Evolutionary conservation across 2,797 vertebrate species (phyloP), one percentile per base, ranked within the genome.

Genomic region (Karalla daura): DNA sequence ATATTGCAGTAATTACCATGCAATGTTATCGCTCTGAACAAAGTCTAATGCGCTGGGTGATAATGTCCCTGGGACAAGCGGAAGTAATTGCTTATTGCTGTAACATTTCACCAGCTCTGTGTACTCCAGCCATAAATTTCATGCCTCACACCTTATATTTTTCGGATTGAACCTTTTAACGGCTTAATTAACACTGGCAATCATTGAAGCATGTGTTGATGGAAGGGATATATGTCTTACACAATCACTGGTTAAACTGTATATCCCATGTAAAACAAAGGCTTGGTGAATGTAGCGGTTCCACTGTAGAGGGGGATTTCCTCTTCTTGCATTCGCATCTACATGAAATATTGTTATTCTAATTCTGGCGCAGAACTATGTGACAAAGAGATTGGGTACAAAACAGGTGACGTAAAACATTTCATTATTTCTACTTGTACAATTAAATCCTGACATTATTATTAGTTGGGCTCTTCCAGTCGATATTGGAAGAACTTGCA

Each of bases 1-100:
- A 43, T 56, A 53, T 55, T 28, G 35, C 41, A 45, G 51, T 67
- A 52, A 68, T 71, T 44, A 66, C 13, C 12, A 13, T 23, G 18
- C 7, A 25, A 4, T 50, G 44, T 49, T 55, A 45, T 20, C 17
- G n/a, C 52, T 30, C 18, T 63, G 37, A 12, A 46, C 27, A 24
- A 25, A 46, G 55, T 39, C 35, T 55, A 61, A 81, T 61, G 58
- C 63, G 33, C 61, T 15, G 30, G 27, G 7, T 37, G 52, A 49
- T 47, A 68, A 63, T 41, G 50, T 56, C 49, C 45, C 44, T 59
- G 23, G 46, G 68, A 71, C 45, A 39, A 43, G 25, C 70, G 24
- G 32, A 33, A 59, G 23, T 78, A 59, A 82, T 60, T 78, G 44
- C 23, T 2, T 14, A 47, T 10, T 24, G 28, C 17, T 25, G 14